Base-by-base conservation (phyloP, 2,113 vertebrate species). In the Mastomys coucha region DNA sequence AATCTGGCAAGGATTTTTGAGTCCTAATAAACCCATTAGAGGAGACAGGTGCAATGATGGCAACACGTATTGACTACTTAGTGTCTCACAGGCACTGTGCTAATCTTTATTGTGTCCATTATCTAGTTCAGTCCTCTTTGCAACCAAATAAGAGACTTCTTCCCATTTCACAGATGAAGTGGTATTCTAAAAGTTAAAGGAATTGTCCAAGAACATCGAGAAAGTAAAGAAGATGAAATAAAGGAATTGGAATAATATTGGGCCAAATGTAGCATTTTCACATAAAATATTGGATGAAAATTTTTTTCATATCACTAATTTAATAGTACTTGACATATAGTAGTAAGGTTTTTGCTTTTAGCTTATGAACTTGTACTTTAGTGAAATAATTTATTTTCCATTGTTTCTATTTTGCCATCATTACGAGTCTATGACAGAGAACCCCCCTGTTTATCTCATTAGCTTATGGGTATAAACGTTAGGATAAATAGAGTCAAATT, bases 1-100 rank as follows among this genome's bases (percentile, higher is more conserved):
- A 73, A 67, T 28, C 17, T 84, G 9, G 31, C 24, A 42, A 58
- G n/a, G 56, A 56, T 42, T 73, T 93, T 51, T 77, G 58, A 58
- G 93, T 94, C 36, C 33, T 95, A 70, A 75, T 73, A 60, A 95
- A 76, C 22, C 72, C 77, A 91, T 76, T 53, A 16, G 69, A 86
- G 67, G 36, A 91, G 53, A 84, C 10, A 77, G 36, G 6, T 81
- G 24, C 80, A 88, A 75, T 60, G 12, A 16, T 75, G 49, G 22
- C 7, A 88, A 85, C 39, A 73, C 63, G 17, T 94, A 53, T 19
- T 67, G 67, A 94, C 24, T 88, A 51, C 11, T 72, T 84, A 88
- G 24, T 49, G 39, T 76, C 89, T 92, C 8, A 14, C 60, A 77
- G 60, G 16, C 7, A 69, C 58, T 94, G 26, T 67, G 49, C 28